These are phyloP conservation scores for Motacilla tschutschensis DNA, from an alignment of 2,113 vertebrate species.

Conservation along the genomic window DNA sequence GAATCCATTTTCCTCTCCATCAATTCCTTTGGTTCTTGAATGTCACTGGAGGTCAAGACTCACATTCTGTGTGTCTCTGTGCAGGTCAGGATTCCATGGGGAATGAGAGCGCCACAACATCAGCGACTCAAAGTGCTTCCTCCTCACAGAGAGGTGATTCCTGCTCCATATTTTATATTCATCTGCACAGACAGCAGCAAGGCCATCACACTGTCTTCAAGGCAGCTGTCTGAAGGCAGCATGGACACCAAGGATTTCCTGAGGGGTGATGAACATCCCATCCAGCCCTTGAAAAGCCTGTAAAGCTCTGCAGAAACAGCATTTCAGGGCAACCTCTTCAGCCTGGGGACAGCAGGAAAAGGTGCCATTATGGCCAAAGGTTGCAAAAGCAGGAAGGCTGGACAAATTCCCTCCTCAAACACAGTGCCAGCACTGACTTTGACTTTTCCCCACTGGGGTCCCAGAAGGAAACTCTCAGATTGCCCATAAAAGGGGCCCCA, in stretches of 20 bases:
- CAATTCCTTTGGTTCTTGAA: neutral
- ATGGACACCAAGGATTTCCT: neutral
- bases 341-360: neutral
- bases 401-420: neutral
- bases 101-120: neutral
- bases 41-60: neutral
- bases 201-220: neutral
- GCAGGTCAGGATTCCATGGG: conserved; percentile 2
- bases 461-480: neutral
- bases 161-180: neutral
- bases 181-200: neutral
- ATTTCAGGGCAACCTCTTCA: neutral
- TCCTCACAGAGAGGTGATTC: neutral
- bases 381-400: neutral
- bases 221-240: neutral
- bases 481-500: neutral
- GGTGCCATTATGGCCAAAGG: neutral
- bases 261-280: neutral
- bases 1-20: neutral
- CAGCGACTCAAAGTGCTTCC: neutral
- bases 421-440: neutral
- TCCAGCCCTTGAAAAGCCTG: neutral
- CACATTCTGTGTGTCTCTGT: neutral
- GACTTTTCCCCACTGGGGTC: neutral
- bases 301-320: neutral